phyloP scores from a whole-genome alignment of 2,797 vertebrate species.

The Rhinichthys osculus region DNA sequence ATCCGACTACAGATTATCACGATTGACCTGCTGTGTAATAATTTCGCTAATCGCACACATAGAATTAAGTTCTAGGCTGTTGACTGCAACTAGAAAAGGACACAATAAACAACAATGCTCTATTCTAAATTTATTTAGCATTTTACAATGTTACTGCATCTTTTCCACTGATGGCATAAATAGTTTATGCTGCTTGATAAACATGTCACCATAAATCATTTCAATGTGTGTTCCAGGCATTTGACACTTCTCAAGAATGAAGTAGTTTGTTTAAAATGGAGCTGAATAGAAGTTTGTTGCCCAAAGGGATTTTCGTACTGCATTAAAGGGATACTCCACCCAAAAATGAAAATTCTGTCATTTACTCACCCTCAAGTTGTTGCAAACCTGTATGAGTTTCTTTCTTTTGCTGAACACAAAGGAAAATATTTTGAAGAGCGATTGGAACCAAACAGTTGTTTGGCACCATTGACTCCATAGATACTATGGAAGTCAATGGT shows the following conservation, averaged over 20 bases:
- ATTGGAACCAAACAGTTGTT: no score
- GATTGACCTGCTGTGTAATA: not conserved
- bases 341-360: no score
- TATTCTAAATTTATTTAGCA: slow-evolving; percentile 55
- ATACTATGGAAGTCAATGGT: no score
- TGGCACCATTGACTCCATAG: no score
- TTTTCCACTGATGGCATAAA: slow-evolving; percentile 43
- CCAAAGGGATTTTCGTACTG: slow-evolving; percentile 43
- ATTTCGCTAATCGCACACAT: not conserved
- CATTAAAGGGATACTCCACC: not conserved
- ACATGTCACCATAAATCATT: slow-evolving; percentile 40
- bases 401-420: no score
- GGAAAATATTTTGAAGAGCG: no score
- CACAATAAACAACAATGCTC: slow-evolving; percentile 14
- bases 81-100: slow-evolving; percentile 11
- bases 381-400: no score
- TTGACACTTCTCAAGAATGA: slow-evolving; percentile 39
- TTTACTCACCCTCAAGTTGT: no score
- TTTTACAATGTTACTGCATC: slow-evolving; percentile 43
- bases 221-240: slow-evolving; percentile 38
- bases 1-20: no score
- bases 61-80: not conserved
- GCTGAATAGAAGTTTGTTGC: slow-evolving; percentile 24
- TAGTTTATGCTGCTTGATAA: slow-evolving; percentile 39
- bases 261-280: slow-evolving; percentile 43